These are phyloP conservation scores for Mesodorylaimus sp. DNA, from an alignment of 2,888 invertebrate species.

Conservation along the genomic window DNA sequence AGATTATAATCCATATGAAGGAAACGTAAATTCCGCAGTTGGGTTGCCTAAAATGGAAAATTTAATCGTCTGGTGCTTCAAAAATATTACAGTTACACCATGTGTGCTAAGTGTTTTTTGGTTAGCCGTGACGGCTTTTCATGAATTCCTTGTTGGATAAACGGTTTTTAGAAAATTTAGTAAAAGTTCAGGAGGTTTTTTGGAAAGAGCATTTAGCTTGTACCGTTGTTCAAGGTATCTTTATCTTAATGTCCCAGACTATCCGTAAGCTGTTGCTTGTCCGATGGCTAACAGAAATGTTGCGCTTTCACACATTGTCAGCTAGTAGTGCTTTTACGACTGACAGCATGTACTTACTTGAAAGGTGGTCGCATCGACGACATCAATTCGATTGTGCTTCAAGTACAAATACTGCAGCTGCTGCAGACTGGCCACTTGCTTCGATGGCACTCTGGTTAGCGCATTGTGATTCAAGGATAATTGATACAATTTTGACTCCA, in stretches of 20 bases:
- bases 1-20: conserved; percentile 25
- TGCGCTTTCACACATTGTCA: too few species aligned
- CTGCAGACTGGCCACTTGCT: conserved; percentile 22
- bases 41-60: conserved; percentile 20
- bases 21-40: conserved; percentile 23
- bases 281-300: too few species aligned
- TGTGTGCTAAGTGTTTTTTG: too few species aligned
- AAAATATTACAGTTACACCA: too few species aligned
- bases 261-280: too few species aligned
- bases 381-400: conserved; percentile 21
- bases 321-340: background rate
- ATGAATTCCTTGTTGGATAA: too few species aligned
- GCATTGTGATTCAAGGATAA: conserved; percentile 21
- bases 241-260: too few species aligned
- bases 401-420: conserved; percentile 24
- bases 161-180: too few species aligned
- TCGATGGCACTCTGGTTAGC: conserved; percentile 20
- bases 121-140: too few species aligned
- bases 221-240: too few species aligned
- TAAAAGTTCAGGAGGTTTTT: too few species aligned
- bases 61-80: background rate
- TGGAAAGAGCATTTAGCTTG: too few species aligned
- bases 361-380: conserved; percentile 18
- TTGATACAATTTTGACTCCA: conserved; percentile 19
- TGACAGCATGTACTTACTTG: conserved; percentile 14